These are phyloP conservation scores for Cyclophora punctaria DNA, from an alignment of 2,888 invertebrate species.

Conservation along the genomic window DNA sequence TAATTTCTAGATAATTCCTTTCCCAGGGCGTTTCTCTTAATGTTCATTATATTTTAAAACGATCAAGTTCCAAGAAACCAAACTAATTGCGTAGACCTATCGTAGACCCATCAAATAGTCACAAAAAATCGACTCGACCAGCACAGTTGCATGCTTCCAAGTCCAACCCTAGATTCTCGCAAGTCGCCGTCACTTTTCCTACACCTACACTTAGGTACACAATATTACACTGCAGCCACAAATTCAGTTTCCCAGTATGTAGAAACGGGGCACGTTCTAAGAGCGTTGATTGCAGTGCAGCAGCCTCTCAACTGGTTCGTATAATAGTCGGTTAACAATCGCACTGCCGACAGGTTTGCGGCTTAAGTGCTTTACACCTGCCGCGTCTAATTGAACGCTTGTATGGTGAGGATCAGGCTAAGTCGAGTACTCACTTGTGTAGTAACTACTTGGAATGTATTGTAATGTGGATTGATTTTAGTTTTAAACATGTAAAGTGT, in stretches of 20 bases:
- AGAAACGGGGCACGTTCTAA: not conserved
- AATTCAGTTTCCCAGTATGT: not conserved
- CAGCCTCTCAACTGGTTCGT: constrained; percentile 31
- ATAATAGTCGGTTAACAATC: constrained; percentile 59
- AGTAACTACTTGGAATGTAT: not conserved
- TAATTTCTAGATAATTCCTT: not conserved
- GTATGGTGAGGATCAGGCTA: not conserved
- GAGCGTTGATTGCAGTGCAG: constrained; percentile 30
- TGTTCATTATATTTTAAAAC: not conserved
- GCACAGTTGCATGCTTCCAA: too few relatives aligned
- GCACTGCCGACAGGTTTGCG: constrained; percentile 26
- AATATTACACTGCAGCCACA: too few relatives aligned
- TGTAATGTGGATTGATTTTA: too few relatives aligned
- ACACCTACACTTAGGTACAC: too few relatives aligned
- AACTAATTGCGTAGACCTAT: too few relatives aligned
- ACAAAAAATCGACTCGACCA: too few relatives aligned
- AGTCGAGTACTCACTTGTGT: constrained; percentile 3
- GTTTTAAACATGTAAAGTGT: too few relatives aligned
- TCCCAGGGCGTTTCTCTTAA: not conserved
- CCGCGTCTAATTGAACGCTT: constrained; percentile 43
- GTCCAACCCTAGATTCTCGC: too few relatives aligned
- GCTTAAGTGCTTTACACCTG: constrained; percentile 30
- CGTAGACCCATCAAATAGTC: too few relatives aligned
- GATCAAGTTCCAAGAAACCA: not conserved
- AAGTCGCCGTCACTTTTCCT: too few relatives aligned